These are phyloP conservation scores for Drosophila sucinea DNA, from an alignment of 1,140 invertebrate species.

Conservation along the genomic window DNA sequence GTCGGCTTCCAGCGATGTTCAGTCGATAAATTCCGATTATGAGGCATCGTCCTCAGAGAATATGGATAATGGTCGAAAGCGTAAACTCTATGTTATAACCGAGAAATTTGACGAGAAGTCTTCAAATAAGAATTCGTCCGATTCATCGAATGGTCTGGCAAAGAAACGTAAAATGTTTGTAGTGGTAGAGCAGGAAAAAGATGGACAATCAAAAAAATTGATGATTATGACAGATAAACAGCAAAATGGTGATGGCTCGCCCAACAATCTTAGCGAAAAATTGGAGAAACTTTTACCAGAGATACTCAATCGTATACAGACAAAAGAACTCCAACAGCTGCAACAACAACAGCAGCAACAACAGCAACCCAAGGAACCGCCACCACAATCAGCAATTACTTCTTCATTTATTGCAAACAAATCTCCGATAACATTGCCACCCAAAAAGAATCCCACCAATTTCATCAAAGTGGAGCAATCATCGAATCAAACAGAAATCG, in stretches of 20 bases:
- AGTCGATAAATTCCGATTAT: conserved; percentile 65
- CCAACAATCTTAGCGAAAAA: conserved; percentile 62
- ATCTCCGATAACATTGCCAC: conserved; percentile 72
- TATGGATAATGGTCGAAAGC: conserved; percentile 30
- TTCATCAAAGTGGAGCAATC: conserved; percentile 51
- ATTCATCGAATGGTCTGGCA: conserved; percentile 23
- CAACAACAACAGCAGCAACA: not conserved
- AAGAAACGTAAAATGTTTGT: conserved; percentile 78
- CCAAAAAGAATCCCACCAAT: conserved; percentile 79
- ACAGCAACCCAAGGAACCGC: conserved; percentile 11
- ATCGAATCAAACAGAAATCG: conserved; percentile 4
- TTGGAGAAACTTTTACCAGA: conserved; percentile 76
- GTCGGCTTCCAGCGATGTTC: conserved; percentile 72
- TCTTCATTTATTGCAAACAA: conserved; percentile 24
- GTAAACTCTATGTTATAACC: conserved; percentile 51
- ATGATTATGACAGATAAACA: conserved; percentile 74
- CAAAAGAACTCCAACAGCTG: conserved; percentile 44
- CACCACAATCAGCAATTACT: conserved; percentile 16
- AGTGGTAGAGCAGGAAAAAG: conserved; percentile 74
- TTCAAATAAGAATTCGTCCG: not conserved
- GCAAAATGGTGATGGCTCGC: conserved; percentile 22
- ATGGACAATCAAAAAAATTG: conserved; percentile 58
- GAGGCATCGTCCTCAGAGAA: conserved; percentile 55
- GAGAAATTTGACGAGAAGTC: conserved; percentile 31
- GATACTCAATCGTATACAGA: conserved; percentile 70